Evolutionary conservation across 2,888 invertebrate species (phyloP).

Genomic region (Tortrix viridana): DNA sequence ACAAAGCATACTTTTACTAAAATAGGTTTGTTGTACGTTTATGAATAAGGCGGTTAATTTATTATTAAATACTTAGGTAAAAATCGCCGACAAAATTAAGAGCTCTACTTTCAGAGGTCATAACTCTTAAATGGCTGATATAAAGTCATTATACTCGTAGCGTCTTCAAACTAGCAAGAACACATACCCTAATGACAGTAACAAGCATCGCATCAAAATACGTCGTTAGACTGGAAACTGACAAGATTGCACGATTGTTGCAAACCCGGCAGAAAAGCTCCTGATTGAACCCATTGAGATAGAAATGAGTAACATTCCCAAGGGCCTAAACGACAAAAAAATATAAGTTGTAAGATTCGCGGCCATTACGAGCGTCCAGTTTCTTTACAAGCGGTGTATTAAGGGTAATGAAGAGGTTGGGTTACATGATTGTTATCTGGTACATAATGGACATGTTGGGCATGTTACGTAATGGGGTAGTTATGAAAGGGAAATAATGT

Average conservation of each 20-base stretch:
- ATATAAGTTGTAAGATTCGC: slow-evolving; percentile 15
- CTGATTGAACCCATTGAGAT: slow-evolving; percentile 42
- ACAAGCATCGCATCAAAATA: slow-evolving; percentile 15
- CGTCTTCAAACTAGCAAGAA: no score
- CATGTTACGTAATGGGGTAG: neutral
- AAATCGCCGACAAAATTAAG: no score
- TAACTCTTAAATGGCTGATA: no score
- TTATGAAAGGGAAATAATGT: neutral
- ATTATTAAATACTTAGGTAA: no score
- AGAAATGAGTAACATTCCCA: slow-evolving; percentile 36
- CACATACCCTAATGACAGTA: neutral
- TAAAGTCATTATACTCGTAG: no score
- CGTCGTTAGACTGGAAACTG: slow-evolving; percentile 26
- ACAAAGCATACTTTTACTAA: no score
- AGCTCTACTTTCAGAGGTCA: no score
- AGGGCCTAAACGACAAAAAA: slow-evolving; percentile 28
- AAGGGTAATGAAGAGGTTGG: slow-evolving; percentile 7
- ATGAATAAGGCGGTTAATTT: no score
- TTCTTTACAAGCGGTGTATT: slow-evolving; percentile 2
- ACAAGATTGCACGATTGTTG: slow-evolving; percentile 27
- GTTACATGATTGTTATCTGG: slow-evolving; percentile 4
- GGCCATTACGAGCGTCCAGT: slow-evolving; percentile 17
- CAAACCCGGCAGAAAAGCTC: slow-evolving; percentile 21
- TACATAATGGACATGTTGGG: slow-evolving; percentile 8
- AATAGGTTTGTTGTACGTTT: no score